These are phyloP conservation scores for Nudaria mundana DNA, from an alignment of 2,888 invertebrate species.

Conservation along the genomic window DNA sequence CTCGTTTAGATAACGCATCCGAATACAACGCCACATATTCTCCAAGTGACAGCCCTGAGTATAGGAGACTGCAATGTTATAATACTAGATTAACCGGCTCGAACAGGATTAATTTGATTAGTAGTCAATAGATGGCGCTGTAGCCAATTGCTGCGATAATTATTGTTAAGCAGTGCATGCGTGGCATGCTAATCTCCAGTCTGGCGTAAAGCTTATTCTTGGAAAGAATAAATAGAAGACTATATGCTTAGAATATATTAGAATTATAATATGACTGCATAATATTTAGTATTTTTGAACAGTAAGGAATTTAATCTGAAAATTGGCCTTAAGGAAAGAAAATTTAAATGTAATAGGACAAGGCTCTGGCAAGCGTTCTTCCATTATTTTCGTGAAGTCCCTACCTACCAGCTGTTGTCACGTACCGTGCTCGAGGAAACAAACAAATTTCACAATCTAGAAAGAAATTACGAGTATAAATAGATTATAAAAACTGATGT, in stretches of 20 bases:
- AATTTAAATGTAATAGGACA: too few species aligned
- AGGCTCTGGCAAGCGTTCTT: too few species aligned
- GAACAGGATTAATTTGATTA: slow-evolving; percentile 53
- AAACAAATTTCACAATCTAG: too few species aligned
- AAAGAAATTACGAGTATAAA: too few species aligned
- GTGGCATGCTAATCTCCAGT: slow-evolving; percentile 17
- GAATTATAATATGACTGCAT: too few species aligned
- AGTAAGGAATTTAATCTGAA: too few species aligned
- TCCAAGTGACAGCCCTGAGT: slow-evolving; percentile 27
- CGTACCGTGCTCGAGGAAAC: too few species aligned
- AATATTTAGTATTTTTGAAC: too few species aligned
- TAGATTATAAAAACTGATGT: too few species aligned
- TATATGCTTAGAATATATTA: background rate
- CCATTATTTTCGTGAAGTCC: too few species aligned
- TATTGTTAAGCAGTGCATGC: slow-evolving; percentile 30
- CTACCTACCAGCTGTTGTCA: too few species aligned
- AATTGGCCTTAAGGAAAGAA: too few species aligned
- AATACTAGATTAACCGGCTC: slow-evolving; percentile 29
- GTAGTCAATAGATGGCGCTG: slow-evolving; percentile 45
- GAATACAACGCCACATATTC: background rate
- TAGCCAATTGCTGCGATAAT: slow-evolving; percentile 34
- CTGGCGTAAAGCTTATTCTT: slow-evolving; percentile 23
- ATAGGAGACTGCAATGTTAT: slow-evolving; percentile 27
- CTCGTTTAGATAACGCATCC: background rate
- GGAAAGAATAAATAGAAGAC: slow-evolving; percentile 2